Conservation (phyloP, 1,140 invertebrate species). For the Bombus breviceps region DNA sequence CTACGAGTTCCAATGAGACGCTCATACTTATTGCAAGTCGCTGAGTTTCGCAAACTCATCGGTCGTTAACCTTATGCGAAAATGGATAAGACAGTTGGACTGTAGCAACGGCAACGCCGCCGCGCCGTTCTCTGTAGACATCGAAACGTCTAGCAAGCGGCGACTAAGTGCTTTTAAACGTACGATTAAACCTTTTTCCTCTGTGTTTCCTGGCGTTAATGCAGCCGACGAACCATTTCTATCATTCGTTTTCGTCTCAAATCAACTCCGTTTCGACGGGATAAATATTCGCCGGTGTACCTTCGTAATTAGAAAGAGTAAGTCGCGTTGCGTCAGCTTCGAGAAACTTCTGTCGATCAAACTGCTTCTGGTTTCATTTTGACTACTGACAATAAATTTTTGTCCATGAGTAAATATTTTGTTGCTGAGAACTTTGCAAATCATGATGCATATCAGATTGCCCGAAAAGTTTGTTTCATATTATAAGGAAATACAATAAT, state of each 20-base stretch:
- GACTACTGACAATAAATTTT: neutral
- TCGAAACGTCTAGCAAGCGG: neutral
- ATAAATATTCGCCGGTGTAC: neutral
- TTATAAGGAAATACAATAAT: neutral
- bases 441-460: neutral
- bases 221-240: neutral
- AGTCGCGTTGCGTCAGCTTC: too few species aligned
- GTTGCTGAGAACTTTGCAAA: neutral
- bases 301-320: neutral
- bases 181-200: slow-evolving; percentile 19
- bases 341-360: neutral
- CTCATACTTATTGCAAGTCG: neutral
- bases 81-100: slow-evolving; percentile 68
- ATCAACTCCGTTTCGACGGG: neutral
- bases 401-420: neutral
- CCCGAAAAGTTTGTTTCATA: too few species aligned
- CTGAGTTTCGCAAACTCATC: slow-evolving; percentile 52
- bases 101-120: slow-evolving; percentile 58
- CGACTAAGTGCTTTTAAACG: slow-evolving; percentile 22
- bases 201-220: neutral
- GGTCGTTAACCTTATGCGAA: slow-evolving; percentile 72
- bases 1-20: slow-evolving; percentile 21
- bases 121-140: slow-evolving; percentile 34
- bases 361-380: neutral
- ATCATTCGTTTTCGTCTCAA: neutral